These are phyloP conservation scores for Molossus alvarezi DNA, from an alignment of 2,797 vertebrate species.

Conservation along the genomic window DNA sequence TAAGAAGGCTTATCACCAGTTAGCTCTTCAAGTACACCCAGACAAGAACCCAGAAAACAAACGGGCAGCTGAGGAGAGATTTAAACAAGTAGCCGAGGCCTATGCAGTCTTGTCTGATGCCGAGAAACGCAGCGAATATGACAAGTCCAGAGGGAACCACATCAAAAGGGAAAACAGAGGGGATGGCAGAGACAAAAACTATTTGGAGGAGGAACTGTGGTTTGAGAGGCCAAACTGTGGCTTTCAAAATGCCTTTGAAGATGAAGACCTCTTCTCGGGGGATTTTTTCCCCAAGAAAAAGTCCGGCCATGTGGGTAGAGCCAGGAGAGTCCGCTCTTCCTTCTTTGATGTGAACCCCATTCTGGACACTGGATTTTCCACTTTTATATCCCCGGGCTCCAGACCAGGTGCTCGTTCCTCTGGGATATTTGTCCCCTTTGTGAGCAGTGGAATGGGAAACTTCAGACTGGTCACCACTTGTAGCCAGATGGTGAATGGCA, in stretches of 20 bases:
- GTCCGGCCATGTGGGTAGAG: neutral
- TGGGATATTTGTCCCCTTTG: slow-evolving; percentile 76
- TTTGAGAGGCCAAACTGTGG: slow-evolving; percentile 35
- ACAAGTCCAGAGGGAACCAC: slow-evolving; percentile 56
- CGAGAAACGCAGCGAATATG: slow-evolving; percentile 58
- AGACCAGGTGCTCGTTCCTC: slow-evolving; percentile 48
- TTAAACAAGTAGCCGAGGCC: slow-evolving; percentile 80
- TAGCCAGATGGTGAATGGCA: slow-evolving; percentile 85
- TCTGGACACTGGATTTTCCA: slow-evolving; percentile 86
- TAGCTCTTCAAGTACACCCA: slow-evolving; percentile 92
- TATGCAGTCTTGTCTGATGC: slow-evolving; percentile 79
- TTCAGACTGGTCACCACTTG: slow-evolving; percentile 86
- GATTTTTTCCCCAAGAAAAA: slow-evolving; percentile 54
- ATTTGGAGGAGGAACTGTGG: slow-evolving; percentile 30
- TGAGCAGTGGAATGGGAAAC: slow-evolving; percentile 84
- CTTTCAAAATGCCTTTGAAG: slow-evolving; percentile 64
- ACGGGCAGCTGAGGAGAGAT: slow-evolving; percentile 91
- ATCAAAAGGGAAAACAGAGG: slow-evolving; percentile 64
- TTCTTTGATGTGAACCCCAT: slow-evolving; percentile 85
- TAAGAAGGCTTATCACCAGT: slow-evolving; percentile 89
- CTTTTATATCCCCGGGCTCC: slow-evolving; percentile 80
- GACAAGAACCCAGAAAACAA: slow-evolving; percentile 94
- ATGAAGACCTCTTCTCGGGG: slow-evolving; percentile 73
- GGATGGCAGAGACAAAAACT: neutral
- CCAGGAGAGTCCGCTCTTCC: slow-evolving; percentile 73